These are phyloP conservation scores for Scolopax rusticola DNA, from an alignment of 2,797 vertebrate genomes.

Conservation along the genomic window DNA sequence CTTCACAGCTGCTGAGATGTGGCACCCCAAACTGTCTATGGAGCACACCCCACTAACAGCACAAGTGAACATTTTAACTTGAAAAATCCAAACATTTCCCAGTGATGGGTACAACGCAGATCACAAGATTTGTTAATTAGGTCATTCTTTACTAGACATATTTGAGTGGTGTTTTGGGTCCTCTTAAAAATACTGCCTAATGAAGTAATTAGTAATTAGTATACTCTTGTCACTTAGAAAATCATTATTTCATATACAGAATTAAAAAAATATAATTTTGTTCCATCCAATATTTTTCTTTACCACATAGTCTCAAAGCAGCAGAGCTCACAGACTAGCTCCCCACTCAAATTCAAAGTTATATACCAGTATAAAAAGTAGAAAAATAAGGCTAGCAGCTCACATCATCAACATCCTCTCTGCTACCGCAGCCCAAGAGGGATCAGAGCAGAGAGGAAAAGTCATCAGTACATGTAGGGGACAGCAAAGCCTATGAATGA, in stretches of 20 bases:
- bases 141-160: conserved; percentile 28
- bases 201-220: conserved; percentile 44
- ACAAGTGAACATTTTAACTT: neutral
- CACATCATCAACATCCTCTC: neutral
- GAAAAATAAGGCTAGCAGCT: neutral
- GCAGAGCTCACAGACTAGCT: neutral
- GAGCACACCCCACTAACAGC: neutral
- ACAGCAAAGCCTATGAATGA: neutral
- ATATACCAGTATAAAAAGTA: neutral
- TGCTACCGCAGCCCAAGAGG: neutral
- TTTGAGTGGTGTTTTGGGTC: conserved; percentile 23
- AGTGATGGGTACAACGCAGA: neutral
- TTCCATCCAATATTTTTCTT: neutral
- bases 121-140: conserved; percentile 38
- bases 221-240: neutral
- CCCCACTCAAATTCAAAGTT: neutral
- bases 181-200: conserved; percentile 28
- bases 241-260: neutral
- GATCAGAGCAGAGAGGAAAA: neutral
- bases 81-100: neutral
- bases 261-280: conserved; percentile 14
- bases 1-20: neutral
- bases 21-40: neutral
- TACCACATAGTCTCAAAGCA: neutral
- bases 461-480: neutral